These are phyloP conservation scores for Rhamphomyia laevipes DNA, from an alignment of 2,888 invertebrate genomes.

Conservation along the genomic window DNA sequence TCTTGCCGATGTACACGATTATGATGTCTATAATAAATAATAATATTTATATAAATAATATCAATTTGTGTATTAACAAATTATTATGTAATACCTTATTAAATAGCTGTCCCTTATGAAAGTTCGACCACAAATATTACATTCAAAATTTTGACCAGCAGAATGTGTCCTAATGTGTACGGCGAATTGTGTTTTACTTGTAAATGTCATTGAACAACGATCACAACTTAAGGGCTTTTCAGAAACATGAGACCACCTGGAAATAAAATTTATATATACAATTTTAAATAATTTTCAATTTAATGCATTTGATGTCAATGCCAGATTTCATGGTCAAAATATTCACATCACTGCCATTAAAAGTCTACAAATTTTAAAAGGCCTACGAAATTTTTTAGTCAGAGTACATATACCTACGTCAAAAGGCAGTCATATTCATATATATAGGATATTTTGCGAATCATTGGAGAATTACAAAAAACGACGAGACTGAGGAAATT, in stretches of 20 bases:
- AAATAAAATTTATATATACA: constrained; percentile 8
- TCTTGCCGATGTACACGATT: constrained; percentile 60
- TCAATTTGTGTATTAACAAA: background rate
- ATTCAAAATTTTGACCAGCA: constrained; percentile 57
- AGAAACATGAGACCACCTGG: constrained; percentile 64
- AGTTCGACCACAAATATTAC: constrained; percentile 59
- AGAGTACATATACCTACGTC: too few species aligned
- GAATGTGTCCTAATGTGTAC: constrained; percentile 65
- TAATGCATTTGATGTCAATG: too few species aligned
- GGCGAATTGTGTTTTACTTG: constrained; percentile 62
- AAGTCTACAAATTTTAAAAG: too few species aligned
- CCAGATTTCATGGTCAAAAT: too few species aligned
- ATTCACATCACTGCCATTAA: too few species aligned
- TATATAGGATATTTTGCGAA: too few species aligned
- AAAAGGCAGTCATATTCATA: too few species aligned
- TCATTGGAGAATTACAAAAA: too few species aligned
- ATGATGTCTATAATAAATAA: constrained; percentile 43
- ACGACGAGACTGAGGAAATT: too few species aligned
- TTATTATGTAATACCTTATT: constrained; percentile 41
- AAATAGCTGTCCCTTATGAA: constrained; percentile 68
- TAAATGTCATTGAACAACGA: constrained; percentile 60
- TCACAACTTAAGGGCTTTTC: constrained; percentile 63
- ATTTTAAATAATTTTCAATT: too few species aligned
- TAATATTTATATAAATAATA: background rate
- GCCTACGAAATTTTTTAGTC: too few species aligned